These are phyloP conservation scores for Petromus typicus DNA, from an alignment of 2,113 vertebrate species.

Conservation along the genomic window DNA sequence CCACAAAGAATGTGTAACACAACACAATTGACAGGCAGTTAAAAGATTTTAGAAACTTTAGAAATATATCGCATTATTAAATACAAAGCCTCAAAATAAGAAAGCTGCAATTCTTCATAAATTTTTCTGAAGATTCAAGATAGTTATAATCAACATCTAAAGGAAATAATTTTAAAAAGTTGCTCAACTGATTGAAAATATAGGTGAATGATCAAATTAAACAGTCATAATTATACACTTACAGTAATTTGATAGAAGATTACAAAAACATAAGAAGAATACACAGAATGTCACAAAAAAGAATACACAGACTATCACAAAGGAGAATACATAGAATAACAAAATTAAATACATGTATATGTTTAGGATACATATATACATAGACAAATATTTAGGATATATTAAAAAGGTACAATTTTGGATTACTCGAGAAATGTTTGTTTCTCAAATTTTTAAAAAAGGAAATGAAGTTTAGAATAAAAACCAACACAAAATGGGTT, in stretches of 20 bases:
- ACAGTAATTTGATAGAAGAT: background rate
- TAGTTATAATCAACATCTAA: background rate
- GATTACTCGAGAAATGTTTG: background rate
- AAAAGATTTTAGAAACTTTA: background rate
- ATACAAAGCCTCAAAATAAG: background rate
- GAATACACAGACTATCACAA: background rate
- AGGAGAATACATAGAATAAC: background rate
- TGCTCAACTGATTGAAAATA: background rate
- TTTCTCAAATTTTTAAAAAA: background rate
- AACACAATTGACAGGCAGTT: background rate
- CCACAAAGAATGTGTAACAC: background rate
- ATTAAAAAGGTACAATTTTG: background rate
- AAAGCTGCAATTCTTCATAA: background rate
- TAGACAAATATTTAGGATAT: background rate
- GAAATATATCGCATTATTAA: background rate
- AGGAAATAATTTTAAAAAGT: background rate
- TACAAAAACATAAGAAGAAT: background rate
- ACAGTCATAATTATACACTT: background rate
- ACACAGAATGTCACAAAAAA: no score
- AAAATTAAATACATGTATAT: background rate
- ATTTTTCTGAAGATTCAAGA: background rate
- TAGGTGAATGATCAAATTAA: background rate
- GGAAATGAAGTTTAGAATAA: background rate
- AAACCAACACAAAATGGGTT: background rate
- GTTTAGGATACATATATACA: background rate